Percentiles rank a stretch among this genome's conserved stretches.
These are phyloP conservation scores for Heliothis virescens DNA, from an alignment of 1,140 invertebrate species.

Conservation along the genomic window DNA sequence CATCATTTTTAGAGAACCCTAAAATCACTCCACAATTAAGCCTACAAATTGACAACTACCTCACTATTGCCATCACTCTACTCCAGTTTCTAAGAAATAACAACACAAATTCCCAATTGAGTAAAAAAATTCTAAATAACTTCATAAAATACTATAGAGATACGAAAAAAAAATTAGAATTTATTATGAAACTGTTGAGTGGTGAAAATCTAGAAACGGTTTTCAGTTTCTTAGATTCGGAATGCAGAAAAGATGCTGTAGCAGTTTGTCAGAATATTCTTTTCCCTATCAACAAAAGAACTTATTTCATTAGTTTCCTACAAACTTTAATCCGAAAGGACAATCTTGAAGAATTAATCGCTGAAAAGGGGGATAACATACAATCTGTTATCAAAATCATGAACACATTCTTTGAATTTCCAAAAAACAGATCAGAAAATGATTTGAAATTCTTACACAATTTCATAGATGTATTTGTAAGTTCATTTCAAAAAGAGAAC, in stretches of 20 bases:
- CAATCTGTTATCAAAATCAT: conserved; percentile 79
- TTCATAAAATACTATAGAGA: conserved; percentile 74
- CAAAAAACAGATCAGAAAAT: conserved; percentile 64
- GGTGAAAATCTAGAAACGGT: conserved; percentile 76
- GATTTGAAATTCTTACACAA: conserved; percentile 69
- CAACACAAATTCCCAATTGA: conserved; percentile 50
- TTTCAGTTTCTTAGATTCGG: conserved; percentile 70
- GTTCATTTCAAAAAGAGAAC: conserved; percentile 70
- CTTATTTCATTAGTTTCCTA: conserved; percentile 72
- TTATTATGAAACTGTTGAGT: conserved; percentile 71
- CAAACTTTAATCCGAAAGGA: conserved; percentile 77
- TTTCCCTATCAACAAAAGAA: conserved; percentile 73
- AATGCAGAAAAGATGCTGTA: conserved; percentile 60
- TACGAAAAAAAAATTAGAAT: conserved; percentile 78
- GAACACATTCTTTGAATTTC: conserved; percentile 72
- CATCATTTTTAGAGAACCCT: conserved; percentile 72
- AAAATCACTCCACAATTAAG: conserved; percentile 67
- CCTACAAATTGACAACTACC: conserved; percentile 68
- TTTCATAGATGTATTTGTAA: conserved; percentile 74
- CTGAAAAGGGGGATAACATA: conserved; percentile 78
- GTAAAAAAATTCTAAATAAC: conserved; percentile 67
- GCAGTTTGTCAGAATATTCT: conserved; percentile 71
- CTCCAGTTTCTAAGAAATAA: conserved; percentile 67
- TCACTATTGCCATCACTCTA: conserved; percentile 67
- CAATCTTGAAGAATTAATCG: conserved; percentile 70